These are phyloP conservation scores for Lichenostomus cassidix DNA, from an alignment of 2,113 vertebrate genomes.

Conservation along the genomic window DNA sequence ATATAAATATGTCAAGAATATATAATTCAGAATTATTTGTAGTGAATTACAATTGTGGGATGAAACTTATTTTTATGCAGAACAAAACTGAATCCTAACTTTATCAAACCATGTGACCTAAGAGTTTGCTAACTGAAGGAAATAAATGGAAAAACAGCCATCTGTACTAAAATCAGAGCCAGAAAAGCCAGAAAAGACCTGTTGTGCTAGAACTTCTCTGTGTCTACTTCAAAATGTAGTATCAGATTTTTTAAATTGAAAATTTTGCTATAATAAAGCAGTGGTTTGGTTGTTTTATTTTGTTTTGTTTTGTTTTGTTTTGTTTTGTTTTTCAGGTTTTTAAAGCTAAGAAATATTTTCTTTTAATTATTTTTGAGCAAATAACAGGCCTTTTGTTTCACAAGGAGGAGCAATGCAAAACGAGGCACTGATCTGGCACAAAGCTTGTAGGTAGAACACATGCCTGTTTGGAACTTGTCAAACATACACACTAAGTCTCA, in stretches of 20 bases:
- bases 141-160: neutral
- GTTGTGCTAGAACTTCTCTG: neutral
- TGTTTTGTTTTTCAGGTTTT: fast-evolving
- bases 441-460: neutral
- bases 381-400: neutral
- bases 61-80: neutral
- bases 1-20: neutral
- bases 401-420: neutral
- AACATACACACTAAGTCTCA: neutral
- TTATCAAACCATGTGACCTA: neutral
- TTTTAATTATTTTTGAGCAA: neutral
- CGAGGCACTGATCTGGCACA: neutral
- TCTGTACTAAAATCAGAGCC: neutral
- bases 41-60: neutral
- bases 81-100: neutral
- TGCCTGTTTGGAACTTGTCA: neutral
- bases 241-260: neutral
- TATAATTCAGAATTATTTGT: neutral
- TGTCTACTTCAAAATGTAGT: neutral
- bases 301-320: neutral
- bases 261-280: neutral
- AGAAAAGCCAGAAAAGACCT: neutral
- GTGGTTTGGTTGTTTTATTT: neutral
- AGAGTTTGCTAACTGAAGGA: neutral
- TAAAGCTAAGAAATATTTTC: neutral